A percentile compares a stretch with the other conserved stretches of the same genome.
Evolutionary conservation across 2,888 invertebrate species (phyloP).

Genomic region (Malthinus seriepunctatus): DNA sequence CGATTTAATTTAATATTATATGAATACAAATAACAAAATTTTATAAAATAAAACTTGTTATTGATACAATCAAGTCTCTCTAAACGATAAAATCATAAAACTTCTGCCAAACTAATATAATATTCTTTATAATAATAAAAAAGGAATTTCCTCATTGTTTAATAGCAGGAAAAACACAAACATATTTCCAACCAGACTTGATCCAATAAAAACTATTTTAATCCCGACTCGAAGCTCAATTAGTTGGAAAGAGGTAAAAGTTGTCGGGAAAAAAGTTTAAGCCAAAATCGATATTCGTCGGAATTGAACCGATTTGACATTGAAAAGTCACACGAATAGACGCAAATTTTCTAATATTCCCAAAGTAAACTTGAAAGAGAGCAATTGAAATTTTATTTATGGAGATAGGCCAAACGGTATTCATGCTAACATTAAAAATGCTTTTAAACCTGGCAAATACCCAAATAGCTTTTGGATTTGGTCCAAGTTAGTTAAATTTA

Average conservation of each 20-base stretch:
- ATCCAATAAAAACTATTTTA: too few relatives aligned
- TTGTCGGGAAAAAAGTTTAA: not conserved
- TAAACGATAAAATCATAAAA: slow-evolving; percentile 2
- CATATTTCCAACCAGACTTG: too few relatives aligned
- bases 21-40: not conserved
- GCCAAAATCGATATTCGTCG: not conserved
- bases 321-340: slow-evolving; percentile 3
- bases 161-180: too few relatives aligned
- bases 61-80: not conserved
- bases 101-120: not conserved
- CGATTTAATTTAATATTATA: slow-evolving; percentile 4
- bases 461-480: slow-evolving; percentile 9
- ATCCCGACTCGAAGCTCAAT: too few relatives aligned
- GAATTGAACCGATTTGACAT: not conserved
- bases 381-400: slow-evolving; percentile 13
- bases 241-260: not conserved
- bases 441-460: slow-evolving; percentile 13
- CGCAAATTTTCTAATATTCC: slow-evolving; percentile 5
- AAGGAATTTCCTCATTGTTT: too few relatives aligned
- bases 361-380: not conserved
- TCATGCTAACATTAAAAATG: slow-evolving; percentile 9
- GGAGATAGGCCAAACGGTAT: slow-evolving; percentile 10
- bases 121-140: too few relatives aligned
- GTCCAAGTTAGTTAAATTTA: slow-evolving; percentile 14
- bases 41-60: slow-evolving; percentile 5